Evolutionary conservation across 1,140 invertebrate genomes (phyloP), one percentile per base, ranked within the genome.

Genomic region (Pemphigus obesinymphae): DNA sequence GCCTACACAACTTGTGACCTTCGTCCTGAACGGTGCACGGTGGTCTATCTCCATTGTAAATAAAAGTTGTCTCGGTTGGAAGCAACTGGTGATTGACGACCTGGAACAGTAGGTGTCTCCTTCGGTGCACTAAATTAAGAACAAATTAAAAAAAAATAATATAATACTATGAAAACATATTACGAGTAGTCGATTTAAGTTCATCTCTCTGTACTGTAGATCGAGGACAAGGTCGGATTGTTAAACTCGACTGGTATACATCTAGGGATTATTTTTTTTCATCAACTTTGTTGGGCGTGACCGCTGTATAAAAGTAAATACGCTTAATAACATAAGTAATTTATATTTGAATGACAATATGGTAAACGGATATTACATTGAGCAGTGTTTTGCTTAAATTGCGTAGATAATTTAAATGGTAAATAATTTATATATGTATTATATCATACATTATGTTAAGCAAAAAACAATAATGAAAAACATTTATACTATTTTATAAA

Each of bases 21-120:
- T 80, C 76, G 53, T 80, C 23, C 76, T n/a, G n/a, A n/a, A n/a
- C n/a, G n/a, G 43, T 80, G 37, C 53, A 55, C 0, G 76, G 76
- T 80, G 76, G 76, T 61, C 53, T 45, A 40, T 61, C n/a, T 63
- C 53, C 20, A 80, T 80, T 80, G 76, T 80, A 80, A 80, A 63
- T 26, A 43, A 43, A 40, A 29, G 76, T 43, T 80, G 76, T 80
- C 55, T 80, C 53, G 76, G 76, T 80, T 61, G 76, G 73, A 15
- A 80, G 76, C 76, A 11, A 80, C 55, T 50, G 17, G 76, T 80
- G 37, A 43, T 80, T 26, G 50, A 61, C 76, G 76, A 17, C 23
- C n/a, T 50, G 53, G 76, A 80, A 80, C 76, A 40, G 76, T 80
- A 61, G 76, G 76, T 43, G 76, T 80, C 55, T 80, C 55, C 26